These are phyloP conservation scores for Eptesicus fuscus DNA, from an alignment of 2,113 vertebrate genomes.

Conservation along the genomic window DNA sequence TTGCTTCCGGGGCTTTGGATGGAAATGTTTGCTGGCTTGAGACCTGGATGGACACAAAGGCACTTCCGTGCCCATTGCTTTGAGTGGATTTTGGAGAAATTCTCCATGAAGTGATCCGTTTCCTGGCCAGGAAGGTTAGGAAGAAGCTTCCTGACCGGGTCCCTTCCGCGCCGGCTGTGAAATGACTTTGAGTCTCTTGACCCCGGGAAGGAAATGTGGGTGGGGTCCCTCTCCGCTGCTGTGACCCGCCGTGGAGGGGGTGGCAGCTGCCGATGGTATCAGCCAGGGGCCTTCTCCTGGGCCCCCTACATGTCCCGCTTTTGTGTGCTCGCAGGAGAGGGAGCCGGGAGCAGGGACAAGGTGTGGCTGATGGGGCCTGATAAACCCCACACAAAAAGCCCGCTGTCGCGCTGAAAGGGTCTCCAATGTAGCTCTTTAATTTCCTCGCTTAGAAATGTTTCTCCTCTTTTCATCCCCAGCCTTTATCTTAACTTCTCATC, in stretches of 20 bases:
- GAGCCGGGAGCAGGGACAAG: conserved; percentile 78
- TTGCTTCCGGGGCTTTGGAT: background rate
- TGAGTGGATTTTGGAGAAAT: background rate
- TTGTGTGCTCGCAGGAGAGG: conserved; percentile 82
- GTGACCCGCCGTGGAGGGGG: background rate
- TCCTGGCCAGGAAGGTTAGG: background rate
- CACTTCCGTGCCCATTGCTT: fast-evolving
- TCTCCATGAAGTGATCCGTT: background rate
- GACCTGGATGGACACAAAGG: background rate
- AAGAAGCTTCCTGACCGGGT: background rate
- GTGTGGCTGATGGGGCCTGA: conserved; percentile 86
- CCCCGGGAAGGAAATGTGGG: conserved; percentile 20
- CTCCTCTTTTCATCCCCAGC: conserved; percentile 84
- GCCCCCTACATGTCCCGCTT: conserved; percentile 66
- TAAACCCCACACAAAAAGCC: conserved; percentile 83
- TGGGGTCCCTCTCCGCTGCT: conserved; percentile 53
- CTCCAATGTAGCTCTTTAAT: conserved; percentile 93
- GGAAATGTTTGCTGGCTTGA: background rate
- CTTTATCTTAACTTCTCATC: conserved; percentile 90
- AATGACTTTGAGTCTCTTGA: conserved; percentile 48
- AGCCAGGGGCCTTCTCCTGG: conserved; percentile 39
- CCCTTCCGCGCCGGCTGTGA: background rate
- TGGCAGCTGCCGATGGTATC: conserved; percentile 18
- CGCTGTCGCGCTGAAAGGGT: conserved; percentile 83
- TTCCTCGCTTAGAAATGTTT: conserved; percentile 88